These are phyloP conservation scores for Peromyscus californicus DNA, from an alignment of 2,113 vertebrate genomes.

Conservation along the genomic window DNA sequence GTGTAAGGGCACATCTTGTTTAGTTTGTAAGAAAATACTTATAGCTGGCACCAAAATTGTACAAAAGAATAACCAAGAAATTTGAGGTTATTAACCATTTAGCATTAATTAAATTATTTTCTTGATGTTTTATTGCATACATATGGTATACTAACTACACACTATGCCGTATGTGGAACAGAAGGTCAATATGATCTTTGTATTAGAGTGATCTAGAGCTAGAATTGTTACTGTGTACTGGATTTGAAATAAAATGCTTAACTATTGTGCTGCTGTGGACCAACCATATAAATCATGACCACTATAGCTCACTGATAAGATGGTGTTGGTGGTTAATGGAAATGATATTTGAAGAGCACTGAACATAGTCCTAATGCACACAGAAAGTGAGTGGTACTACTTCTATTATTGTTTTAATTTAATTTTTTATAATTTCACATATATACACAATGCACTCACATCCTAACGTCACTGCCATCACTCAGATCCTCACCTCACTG, in stretches of 20 bases:
- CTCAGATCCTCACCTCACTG: not conserved
- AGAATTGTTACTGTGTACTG: not conserved
- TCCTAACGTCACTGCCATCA: accelerated
- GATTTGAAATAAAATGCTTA: conserved; percentile 6
- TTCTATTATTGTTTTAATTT: not conserved
- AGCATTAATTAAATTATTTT: not conserved
- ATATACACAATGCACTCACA: not conserved
- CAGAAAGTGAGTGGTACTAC: not conserved
- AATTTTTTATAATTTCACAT: not conserved
- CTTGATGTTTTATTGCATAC: not conserved
- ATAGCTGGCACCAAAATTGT: not conserved
- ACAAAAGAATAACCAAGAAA: not conserved
- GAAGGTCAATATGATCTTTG: not conserved
- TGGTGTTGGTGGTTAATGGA: not conserved
- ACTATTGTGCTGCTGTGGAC: not conserved
- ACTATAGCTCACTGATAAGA: not conserved
- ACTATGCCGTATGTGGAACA: not conserved
- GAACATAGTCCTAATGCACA: not conserved
- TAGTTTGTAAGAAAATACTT: not conserved
- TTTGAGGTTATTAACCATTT: not conserved
- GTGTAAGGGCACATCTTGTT: not conserved
- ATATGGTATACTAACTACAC: not conserved
- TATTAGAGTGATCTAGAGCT: not conserved
- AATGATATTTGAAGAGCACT: not conserved
- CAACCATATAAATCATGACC: not conserved